These are phyloP conservation scores for Fukomys damarensis DNA, from an alignment of 2,113 vertebrate species.

Conservation along the genomic window DNA sequence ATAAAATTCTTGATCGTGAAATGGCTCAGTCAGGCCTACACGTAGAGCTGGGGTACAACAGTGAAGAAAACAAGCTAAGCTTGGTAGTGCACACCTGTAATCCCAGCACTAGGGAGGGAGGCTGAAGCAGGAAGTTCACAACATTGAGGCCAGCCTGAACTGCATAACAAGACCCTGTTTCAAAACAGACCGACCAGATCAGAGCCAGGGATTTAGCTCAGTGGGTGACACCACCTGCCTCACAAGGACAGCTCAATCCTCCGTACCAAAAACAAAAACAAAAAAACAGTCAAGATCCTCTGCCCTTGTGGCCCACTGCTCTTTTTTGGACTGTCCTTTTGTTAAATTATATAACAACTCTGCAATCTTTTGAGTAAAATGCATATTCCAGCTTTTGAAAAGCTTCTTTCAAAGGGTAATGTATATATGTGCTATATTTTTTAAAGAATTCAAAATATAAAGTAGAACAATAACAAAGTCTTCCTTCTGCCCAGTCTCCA, in stretches of 20 bases:
- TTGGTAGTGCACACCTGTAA: background rate
- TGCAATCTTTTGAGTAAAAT: background rate
- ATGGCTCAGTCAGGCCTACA: background rate
- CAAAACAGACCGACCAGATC: background rate
- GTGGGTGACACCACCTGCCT: no score
- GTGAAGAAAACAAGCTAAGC: background rate
- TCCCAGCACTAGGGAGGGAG: background rate
- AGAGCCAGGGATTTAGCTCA: no score
- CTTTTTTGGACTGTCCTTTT: background rate
- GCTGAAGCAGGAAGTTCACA: background rate
- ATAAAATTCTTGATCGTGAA: background rate
- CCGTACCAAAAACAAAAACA: no score
- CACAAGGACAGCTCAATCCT: no score
- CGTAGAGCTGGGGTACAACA: background rate
- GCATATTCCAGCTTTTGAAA: background rate
- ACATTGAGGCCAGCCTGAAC: background rate
- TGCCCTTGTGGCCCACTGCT: fast-evolving
- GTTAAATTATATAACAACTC: background rate
- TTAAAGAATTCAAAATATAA: constrained; percentile 25
- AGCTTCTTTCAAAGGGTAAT: background rate
- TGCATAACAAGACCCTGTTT: background rate
- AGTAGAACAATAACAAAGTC: background rate
- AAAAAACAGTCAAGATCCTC: background rate
- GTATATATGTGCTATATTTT: background rate
- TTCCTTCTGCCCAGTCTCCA: background rate